Conservation (phyloP, 1,140 invertebrate species). For the Lordiphosa collinella region DNA sequence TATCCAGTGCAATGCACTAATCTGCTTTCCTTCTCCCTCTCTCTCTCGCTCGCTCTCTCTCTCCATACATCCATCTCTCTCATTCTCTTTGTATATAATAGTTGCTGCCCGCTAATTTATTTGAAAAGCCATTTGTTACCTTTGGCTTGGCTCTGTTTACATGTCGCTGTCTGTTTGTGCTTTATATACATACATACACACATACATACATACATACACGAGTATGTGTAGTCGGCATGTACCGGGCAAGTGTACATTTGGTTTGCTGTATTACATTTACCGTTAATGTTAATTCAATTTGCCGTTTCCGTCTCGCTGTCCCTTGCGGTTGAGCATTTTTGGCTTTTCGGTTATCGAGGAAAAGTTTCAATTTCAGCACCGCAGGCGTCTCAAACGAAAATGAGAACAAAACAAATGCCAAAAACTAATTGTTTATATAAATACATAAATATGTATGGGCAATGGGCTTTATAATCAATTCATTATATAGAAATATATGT, state of each 20-base stretch:
- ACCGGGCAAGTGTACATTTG: slow-evolving; percentile 17
- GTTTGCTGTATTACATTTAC: slow-evolving; percentile 49
- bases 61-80: slow-evolving; percentile 3
- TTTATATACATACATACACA: slow-evolving; percentile 32
- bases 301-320: slow-evolving; percentile 9
- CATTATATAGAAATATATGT: slow-evolving; percentile 20
- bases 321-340: slow-evolving; percentile 7
- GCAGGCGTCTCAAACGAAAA: too few species aligned
- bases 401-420: slow-evolving; percentile 15
- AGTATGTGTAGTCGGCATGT: slow-evolving; percentile 15
- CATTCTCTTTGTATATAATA: slow-evolving; percentile 53
- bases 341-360: too few species aligned
- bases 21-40: background rate
- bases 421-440: slow-evolving; percentile 46
- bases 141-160: slow-evolving; percentile 69
- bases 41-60: background rate
- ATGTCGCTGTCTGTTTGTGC: slow-evolving; percentile 22
- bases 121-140: slow-evolving; percentile 77
- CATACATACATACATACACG: slow-evolving; percentile 27
- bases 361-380: too few species aligned
- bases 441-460: slow-evolving; percentile 20
- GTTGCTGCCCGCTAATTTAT: slow-evolving; percentile 65
- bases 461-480: slow-evolving; percentile 56
- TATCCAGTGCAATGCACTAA: too few species aligned
- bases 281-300: slow-evolving; percentile 70